These are phyloP conservation scores for Zaprionus ghesquierei DNA, from an alignment of 1,140 invertebrate genomes.

Conservation along the genomic window DNA sequence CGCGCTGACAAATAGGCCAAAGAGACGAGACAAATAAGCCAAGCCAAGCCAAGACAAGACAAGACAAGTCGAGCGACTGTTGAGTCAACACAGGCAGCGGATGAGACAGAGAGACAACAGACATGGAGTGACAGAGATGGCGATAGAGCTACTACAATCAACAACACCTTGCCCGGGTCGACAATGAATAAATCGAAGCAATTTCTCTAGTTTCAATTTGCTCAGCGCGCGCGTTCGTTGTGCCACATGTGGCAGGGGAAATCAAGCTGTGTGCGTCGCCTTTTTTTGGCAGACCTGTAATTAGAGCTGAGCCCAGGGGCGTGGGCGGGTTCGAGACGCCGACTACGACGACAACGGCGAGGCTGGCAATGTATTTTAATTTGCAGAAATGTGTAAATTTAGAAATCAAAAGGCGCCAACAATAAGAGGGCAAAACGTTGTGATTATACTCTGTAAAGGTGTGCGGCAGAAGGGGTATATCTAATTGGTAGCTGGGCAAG, in stretches of 20 bases:
- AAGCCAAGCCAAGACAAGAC: slow-evolving; percentile 15
- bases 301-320: slow-evolving; percentile 39
- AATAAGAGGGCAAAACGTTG: slow-evolving; percentile 18
- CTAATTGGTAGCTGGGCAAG: background rate
- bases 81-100: background rate
- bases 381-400: slow-evolving; percentile 47
- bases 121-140: background rate
- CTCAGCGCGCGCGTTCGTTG: background rate
- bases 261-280: slow-evolving; percentile 22
- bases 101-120: slow-evolving; percentile 20
- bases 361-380: slow-evolving; percentile 51
- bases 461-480: background rate
- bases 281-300: slow-evolving; percentile 47
- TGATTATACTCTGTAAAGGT: slow-evolving; percentile 4
- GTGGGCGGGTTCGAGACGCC: slow-evolving; percentile 5
- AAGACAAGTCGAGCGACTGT: background rate
- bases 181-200: slow-evolving; percentile 22
- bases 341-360: background rate
- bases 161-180: slow-evolving; percentile 12
- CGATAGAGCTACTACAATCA: slow-evolving; percentile 33
- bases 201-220: slow-evolving; percentile 30
- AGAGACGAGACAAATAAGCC: slow-evolving; percentile 45
- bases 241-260: slow-evolving; percentile 25
- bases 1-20: slow-evolving; percentile 38
- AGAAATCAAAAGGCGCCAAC: slow-evolving; percentile 55